Evolutionary conservation across 2,797 vertebrate species (phyloP).

Genomic region (Pangasius macronema): DNA sequence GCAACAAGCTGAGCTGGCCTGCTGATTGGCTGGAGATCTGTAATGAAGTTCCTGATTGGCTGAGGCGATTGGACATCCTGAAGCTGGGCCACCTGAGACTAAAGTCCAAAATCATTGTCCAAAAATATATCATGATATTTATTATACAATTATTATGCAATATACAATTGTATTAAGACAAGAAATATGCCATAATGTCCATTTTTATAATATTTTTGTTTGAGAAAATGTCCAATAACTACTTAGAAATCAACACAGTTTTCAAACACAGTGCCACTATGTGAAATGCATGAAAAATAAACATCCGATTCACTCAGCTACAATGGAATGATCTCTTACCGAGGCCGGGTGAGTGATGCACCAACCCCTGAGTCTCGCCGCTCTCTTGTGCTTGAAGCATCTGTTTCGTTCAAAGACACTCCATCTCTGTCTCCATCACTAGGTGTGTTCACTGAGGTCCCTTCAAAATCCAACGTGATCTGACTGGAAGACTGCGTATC

Average conservation of each 20-base stretch:
- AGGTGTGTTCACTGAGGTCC: slow-evolving; percentile 82
- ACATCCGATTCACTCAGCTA: not conserved
- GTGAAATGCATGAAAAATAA: not conserved
- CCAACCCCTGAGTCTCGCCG: slow-evolving; percentile 95
- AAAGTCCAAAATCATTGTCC: slow-evolving; percentile 9
- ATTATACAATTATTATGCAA: not conserved
- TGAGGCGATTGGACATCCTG: slow-evolving; percentile 88
- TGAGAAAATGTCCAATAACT: not conserved
- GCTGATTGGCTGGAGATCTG: slow-evolving; percentile 94
- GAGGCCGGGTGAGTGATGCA: slow-evolving; percentile 91
- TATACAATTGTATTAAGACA: not conserved
- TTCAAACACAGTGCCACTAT: not conserved
- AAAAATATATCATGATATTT: not conserved
- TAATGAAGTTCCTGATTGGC: slow-evolving; percentile 81
- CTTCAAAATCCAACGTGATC: slow-evolving; percentile 89
- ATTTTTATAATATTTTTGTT: not conserved
- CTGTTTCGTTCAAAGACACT: slow-evolving; percentile 84
- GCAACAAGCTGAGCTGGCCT: slow-evolving; percentile 89
- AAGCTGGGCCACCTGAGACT: slow-evolving; percentile 96
- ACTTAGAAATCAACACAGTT: not conserved
- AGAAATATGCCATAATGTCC: not conserved
- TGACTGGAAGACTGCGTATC: slow-evolving; percentile 79
- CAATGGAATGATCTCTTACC: slow-evolving; percentile 71
- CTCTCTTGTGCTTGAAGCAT: slow-evolving; percentile 82
- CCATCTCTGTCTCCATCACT: slow-evolving; percentile 87